phyloP scores from a whole-genome alignment of 2,797 vertebrate genomes.

The Eupleurogrammus muticus region DNA sequence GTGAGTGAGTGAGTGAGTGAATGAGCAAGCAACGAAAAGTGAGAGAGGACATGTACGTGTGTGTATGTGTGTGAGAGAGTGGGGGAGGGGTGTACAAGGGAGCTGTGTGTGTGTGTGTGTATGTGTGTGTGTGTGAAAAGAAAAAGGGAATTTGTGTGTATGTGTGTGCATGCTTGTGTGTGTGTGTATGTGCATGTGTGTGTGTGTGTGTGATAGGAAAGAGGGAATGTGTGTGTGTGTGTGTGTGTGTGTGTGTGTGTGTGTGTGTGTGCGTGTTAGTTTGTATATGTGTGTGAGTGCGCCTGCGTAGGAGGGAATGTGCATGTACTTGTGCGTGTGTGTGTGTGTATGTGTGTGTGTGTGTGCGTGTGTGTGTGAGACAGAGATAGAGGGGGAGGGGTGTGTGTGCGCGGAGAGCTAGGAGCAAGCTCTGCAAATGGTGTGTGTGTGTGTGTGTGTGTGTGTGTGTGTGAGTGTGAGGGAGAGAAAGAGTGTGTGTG shows the following conservation, averaged over 20 bases:
- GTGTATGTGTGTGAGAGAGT: constrained; percentile 54
- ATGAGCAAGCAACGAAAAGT: constrained; percentile 41
- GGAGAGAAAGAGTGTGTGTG: constrained; percentile 24
- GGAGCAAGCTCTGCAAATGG: constrained; percentile 70
- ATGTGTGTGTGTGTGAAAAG: constrained; percentile 47
- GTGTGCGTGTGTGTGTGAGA: constrained; percentile 49
- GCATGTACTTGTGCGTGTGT: constrained; percentile 53
- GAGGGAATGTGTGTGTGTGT: constrained; percentile 55
- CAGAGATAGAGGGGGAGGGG: constrained; percentile 68
- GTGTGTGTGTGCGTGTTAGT: constrained; percentile 50
- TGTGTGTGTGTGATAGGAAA: constrained; percentile 53
- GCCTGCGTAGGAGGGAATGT: constrained; percentile 67
- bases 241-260: constrained; percentile 52
- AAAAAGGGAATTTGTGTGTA: constrained; percentile 53
- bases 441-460: constrained; percentile 48
- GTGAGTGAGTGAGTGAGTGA: constrained; percentile 40
- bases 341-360: constrained; percentile 41
- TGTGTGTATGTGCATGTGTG: constrained; percentile 51
- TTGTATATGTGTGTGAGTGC: constrained; percentile 52
- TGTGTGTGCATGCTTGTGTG: constrained; percentile 52
- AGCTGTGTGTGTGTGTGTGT: constrained; percentile 51
- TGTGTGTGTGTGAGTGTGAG: constrained; percentile 25
- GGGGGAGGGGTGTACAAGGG: constrained; percentile 69
- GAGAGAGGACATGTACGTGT: constrained; percentile 57
- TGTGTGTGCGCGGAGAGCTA: constrained; percentile 63